A percentile compares a stretch with the other conserved stretches of the same genome.
Conservation (phyloP, 37 sponge, comb jelly and placozoan genomes). For the Axinella damicornis region DNA sequence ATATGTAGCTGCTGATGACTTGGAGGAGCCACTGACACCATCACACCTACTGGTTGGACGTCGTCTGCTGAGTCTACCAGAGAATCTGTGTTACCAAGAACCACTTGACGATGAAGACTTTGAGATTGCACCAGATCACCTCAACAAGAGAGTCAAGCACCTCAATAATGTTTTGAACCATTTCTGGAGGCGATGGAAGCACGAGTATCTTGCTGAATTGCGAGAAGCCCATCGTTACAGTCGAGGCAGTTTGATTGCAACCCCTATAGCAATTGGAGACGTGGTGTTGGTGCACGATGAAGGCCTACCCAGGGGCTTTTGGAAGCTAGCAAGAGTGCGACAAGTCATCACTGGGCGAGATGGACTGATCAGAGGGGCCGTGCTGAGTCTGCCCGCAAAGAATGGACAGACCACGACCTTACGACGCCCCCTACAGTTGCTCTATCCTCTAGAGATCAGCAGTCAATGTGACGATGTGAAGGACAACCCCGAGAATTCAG, state of each 20-base stretch:
- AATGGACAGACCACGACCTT: slow-evolving; percentile 1
- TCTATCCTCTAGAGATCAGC: slow-evolving; percentile 1
- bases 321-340: slow-evolving; percentile 19
- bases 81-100: background rate
- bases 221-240: background rate
- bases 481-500: too few relatives aligned
- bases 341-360: slow-evolving; percentile 18
- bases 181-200: slow-evolving; percentile 51
- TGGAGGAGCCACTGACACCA: slow-evolving; percentile 47
- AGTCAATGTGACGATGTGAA: too few relatives aligned
- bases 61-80: slow-evolving; percentile 26
- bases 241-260: background rate
- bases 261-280: background rate
- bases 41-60: slow-evolving; percentile 40
- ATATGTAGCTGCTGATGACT: slow-evolving; percentile 22
- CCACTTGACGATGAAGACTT: slow-evolving; percentile 17
- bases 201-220: slow-evolving; percentile 31
- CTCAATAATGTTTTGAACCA: slow-evolving; percentile 5
- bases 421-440: background rate
- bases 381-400: background rate
- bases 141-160: slow-evolving; percentile 12
- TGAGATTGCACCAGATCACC: background rate
- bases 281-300: slow-evolving; percentile 19
- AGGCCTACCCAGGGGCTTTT: slow-evolving; percentile 3
- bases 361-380: background rate